phyloP scores from a whole-genome alignment of 2,113 vertebrate species.

The Siniperca knerii region DNA sequence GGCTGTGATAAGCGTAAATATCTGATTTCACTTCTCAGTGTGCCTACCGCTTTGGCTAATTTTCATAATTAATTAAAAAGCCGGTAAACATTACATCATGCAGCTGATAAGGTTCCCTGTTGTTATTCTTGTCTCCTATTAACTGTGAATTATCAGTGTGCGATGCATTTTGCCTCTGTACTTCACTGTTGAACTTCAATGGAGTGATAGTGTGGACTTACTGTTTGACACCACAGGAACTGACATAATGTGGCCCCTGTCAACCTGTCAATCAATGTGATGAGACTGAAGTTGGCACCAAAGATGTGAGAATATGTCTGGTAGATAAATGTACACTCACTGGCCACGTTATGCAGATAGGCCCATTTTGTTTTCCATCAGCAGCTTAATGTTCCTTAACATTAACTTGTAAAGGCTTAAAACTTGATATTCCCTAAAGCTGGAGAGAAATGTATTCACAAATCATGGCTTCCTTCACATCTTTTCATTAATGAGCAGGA shows the following conservation, averaged over 20 bases:
- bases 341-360: background rate
- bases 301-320: conserved; percentile 9
- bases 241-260: conserved; percentile 41
- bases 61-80: conserved; percentile 85
- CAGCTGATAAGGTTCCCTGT: conserved; percentile 76
- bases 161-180: conserved; percentile 38
- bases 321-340: background rate
- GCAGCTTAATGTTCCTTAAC: conserved; percentile 29
- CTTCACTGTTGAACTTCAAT: conserved; percentile 56
- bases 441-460: conserved; percentile 11
- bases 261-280: conserved; percentile 69
- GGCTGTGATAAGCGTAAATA: conserved; percentile 79
- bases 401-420: conserved; percentile 26
- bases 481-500: conserved; percentile 52
- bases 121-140: conserved; percentile 72
- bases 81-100: conserved; percentile 81
- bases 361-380: conserved; percentile 35
- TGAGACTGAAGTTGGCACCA: conserved; percentile 46
- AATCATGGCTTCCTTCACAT: conserved; percentile 38
- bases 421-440: conserved; percentile 33
- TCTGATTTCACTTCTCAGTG: conserved; percentile 78
- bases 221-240: conserved; percentile 39
- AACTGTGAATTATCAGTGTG: conserved; percentile 66
- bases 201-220: conserved; percentile 39
- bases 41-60: conserved; percentile 75